A percentile compares a stretch with the other conserved stretches of the same genome.
Evolutionary conservation across 2,888 invertebrate genomes (phyloP).

Genomic region (Phania funesta): DNA sequence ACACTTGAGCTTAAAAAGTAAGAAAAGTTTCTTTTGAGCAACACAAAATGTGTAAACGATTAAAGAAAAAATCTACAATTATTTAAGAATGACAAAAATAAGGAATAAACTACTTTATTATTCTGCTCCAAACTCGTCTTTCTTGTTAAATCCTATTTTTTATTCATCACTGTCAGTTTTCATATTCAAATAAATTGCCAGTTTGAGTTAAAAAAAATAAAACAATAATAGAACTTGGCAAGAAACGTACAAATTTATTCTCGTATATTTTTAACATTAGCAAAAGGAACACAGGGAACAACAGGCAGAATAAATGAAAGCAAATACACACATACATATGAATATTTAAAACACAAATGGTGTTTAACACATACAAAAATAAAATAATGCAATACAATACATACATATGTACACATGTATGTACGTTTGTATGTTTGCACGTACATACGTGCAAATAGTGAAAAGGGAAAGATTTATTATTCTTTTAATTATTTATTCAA

Average conservation of each 20-base stretch:
- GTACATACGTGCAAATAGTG: too few species aligned
- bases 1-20: too few species aligned
- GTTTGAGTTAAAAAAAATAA: constrained; percentile 21
- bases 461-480: too few species aligned
- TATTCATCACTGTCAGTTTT: constrained; percentile 47
- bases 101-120: not conserved
- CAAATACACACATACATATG: not conserved
- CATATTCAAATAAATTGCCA: constrained; percentile 42
- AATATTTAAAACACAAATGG: not conserved
- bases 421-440: too few species aligned
- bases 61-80: not conserved
- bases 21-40: too few species aligned
- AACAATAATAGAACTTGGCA: constrained; percentile 9
- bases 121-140: not conserved
- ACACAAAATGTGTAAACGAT: too few species aligned
- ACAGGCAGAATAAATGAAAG: not conserved
- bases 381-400: too few species aligned
- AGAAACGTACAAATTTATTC: not conserved
- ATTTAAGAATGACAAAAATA: not conserved
- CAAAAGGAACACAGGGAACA: not conserved
- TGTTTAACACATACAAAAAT: too few species aligned
- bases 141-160: not conserved
- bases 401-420: too few species aligned
- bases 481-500: too few species aligned
- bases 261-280: not conserved